Evolutionary conservation across 2,113 vertebrate genomes (phyloP).

Genomic region (Oryzias celebensis): DNA sequence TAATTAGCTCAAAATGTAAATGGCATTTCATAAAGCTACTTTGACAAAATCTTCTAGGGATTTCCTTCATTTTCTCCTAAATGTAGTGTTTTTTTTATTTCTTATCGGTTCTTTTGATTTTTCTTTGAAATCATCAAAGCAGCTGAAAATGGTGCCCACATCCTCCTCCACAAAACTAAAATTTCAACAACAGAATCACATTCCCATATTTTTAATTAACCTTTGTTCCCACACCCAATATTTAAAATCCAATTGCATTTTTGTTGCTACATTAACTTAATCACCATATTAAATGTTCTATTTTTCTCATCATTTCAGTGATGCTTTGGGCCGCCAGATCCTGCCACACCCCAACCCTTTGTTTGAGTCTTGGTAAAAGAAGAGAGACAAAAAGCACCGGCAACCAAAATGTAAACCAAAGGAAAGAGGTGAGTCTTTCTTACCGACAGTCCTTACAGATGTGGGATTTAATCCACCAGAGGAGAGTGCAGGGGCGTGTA

Average conservation of each 20-base stretch:
- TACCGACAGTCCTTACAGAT: slow-evolving; percentile 61
- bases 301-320: slow-evolving; percentile 27
- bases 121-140: slow-evolving; percentile 4
- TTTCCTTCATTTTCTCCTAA: not conserved
- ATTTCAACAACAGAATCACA: not conserved
- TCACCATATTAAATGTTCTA: slow-evolving; percentile 12
- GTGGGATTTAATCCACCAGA: slow-evolving; percentile 54
- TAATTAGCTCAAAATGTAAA: slow-evolving; percentile 25
- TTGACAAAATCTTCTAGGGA: no score
- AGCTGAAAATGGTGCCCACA: slow-evolving; percentile 1
- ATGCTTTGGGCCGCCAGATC: slow-evolving; percentile 31
- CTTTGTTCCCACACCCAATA: slow-evolving; percentile 9
- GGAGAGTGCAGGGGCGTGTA: slow-evolving; percentile 32
- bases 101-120: not conserved
- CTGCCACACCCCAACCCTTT: slow-evolving; percentile 76
- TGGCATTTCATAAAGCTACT: no score
- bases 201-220: not conserved
- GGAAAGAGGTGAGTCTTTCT: slow-evolving; percentile 38
- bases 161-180: not conserved
- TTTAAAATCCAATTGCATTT: not conserved
- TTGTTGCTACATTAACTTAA: slow-evolving; percentile 20
- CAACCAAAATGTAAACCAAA: slow-evolving; percentile 9
- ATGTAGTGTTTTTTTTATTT: not conserved
- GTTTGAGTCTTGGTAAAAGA: slow-evolving; percentile 47
- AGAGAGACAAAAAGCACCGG: slow-evolving; percentile 6